Base-by-base conservation (phyloP, 53 echinoderm and acorn worm genomes). In the Paelopatides confundens region DNA sequence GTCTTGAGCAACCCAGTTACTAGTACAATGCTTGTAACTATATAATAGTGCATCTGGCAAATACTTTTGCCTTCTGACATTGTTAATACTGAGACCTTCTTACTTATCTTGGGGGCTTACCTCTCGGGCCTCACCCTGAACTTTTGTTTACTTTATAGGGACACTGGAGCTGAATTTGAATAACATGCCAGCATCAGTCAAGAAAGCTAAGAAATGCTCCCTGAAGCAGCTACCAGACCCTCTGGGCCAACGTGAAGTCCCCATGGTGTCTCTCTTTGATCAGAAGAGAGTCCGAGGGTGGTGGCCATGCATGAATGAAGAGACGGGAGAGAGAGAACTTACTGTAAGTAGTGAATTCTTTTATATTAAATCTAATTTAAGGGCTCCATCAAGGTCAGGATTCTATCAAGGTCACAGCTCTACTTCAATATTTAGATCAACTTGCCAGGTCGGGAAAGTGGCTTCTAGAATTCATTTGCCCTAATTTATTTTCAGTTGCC, bases 231-330 rank as follows among this genome's bases (percentile, higher is more conserved):
- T 99, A 1, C 93, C 93, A 3, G 99, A 90, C 63, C 87, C 85
- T 51, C 63, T 93, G 63, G 92, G 85, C 28, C 88, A 88, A 50
- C 86, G 90, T 24, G 91, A 93, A 15, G 63, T 81, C 1, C 35
- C 81, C 38, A 89, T 86, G 85, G 90, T 99, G 85, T 99, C 95
- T 11, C 91, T 99, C 40, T 99, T 99, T 88, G 99, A 99, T 48
- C 94, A 94, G 82, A 99, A 99, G 64, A 86, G 99, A 5, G 87
- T 94, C 23, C 90, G 94, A 17, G 99, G 99, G 3, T 99, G 92
- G 92, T 99, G 99, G 99, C 99, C 99, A 0, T 99, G 99, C 71
- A 87, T 91, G 32, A 95, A 88, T 65, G 89, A 92, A 24, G 99
- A 95, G 50, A 82, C 90, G 0, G 99, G 98, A 30, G 94, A 93